phyloP scores from a whole-genome alignment of 2,888 invertebrate species.

The Ashinkailepas kermadecensis region DNA sequence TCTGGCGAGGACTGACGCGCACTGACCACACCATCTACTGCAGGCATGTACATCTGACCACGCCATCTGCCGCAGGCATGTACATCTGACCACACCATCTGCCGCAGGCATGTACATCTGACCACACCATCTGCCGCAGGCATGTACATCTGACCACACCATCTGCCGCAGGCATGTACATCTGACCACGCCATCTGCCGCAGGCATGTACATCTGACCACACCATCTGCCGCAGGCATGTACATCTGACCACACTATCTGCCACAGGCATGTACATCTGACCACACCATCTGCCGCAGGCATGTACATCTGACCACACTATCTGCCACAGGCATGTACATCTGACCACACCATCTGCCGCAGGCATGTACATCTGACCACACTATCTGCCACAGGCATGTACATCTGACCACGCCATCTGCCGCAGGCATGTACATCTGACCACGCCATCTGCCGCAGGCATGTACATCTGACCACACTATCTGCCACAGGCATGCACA shows the following conservation, averaged over 20 bases:
- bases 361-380: slow-evolving; percentile 59
- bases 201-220: slow-evolving; percentile 59
- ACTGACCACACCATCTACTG: too few relatives aligned
- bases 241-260: slow-evolving; percentile 48
- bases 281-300: slow-evolving; percentile 46
- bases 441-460: slow-evolving; percentile 46
- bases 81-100: slow-evolving; percentile 48
- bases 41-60: slow-evolving; percentile 59
- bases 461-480: slow-evolving; percentile 55
- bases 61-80: slow-evolving; percentile 49
- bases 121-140: slow-evolving; percentile 46
- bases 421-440: slow-evolving; percentile 55
- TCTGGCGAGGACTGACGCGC: too few relatives aligned
- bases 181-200: slow-evolving; percentile 38
- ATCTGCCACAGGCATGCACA: slow-evolving; percentile 51
- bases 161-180: slow-evolving; percentile 51
- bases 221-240: slow-evolving; percentile 49
- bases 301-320: slow-evolving; percentile 55
- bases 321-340: slow-evolving; percentile 51
- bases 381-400: slow-evolving; percentile 49
- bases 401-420: slow-evolving; percentile 48
- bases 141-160: slow-evolving; percentile 55
- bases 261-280: slow-evolving; percentile 55
- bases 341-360: slow-evolving; percentile 38
- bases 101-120: slow-evolving; percentile 55